Conservation (phyloP, 2,113 vertebrate genomes). For the Misgurnus anguillicaudatus region DNA sequence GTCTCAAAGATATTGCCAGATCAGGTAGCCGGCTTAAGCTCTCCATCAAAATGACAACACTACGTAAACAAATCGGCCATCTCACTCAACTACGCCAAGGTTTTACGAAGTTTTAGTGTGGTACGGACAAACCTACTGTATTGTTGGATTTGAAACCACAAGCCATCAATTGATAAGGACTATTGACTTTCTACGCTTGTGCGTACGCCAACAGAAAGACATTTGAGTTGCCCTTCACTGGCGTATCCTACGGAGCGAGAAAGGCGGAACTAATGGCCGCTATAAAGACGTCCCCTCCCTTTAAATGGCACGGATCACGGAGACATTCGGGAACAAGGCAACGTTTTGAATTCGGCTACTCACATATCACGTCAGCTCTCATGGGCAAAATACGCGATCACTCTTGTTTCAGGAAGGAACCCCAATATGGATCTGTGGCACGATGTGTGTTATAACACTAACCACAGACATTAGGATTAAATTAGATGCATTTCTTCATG, state of each 20-base stretch:
- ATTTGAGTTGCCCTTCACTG: conserved; percentile 64
- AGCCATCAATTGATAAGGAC: background rate
- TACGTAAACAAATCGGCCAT: conserved; percentile 5
- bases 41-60: conserved; percentile 8
- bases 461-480: conserved; percentile 37
- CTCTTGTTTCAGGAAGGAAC: conserved; percentile 69
- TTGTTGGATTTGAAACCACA: background rate
- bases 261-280: conserved; percentile 66
- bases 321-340: conserved; percentile 54
- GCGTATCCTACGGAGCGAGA: conserved; percentile 52
- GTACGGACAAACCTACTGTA: background rate
- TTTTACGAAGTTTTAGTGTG: background rate
- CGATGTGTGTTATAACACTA: conserved; percentile 55
- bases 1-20: conserved; percentile 31
- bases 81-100: background rate
- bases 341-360: conserved; percentile 69
- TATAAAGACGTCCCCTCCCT: conserved; percentile 60
- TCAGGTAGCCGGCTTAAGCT: conserved; percentile 22
- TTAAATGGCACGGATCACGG: conserved; percentile 54
- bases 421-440: conserved; percentile 63
- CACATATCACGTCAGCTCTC: conserved; percentile 65
- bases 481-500: conserved; percentile 53
- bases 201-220: conserved; percentile 1
- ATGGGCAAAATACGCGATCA: conserved; percentile 61
- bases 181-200: background rate